Conservation (phyloP, 2,888 invertebrate species). For the Drosophila fungiperda region DNA sequence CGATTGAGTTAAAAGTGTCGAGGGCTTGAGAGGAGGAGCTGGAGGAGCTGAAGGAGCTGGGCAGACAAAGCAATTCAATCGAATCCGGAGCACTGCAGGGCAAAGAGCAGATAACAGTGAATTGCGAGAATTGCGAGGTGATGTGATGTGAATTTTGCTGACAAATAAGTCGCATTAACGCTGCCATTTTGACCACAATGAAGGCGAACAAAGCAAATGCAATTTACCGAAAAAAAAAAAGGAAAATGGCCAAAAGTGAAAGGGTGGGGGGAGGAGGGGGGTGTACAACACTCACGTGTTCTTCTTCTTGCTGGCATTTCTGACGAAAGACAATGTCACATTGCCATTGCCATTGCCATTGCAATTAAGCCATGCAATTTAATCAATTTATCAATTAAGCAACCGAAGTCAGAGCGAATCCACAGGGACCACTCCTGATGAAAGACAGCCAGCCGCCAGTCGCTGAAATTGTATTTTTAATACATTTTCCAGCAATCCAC, state of each 20-base stretch:
- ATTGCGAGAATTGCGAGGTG: not conserved
- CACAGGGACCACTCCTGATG: slow-evolving; percentile 23
- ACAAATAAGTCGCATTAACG: slow-evolving; percentile 78
- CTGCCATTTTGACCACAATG: slow-evolving; percentile 42
- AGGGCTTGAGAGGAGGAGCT: not conserved
- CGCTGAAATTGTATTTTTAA: slow-evolving; percentile 12
- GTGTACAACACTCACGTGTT: slow-evolving; percentile 40
- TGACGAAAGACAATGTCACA: slow-evolving; percentile 50
- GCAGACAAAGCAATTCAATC: slow-evolving; percentile 59
- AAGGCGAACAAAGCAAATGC: slow-evolving; percentile 61
- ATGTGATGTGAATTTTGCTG: slow-evolving; percentile 51
- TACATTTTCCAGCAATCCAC: slow-evolving; percentile 19
- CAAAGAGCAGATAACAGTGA: not conserved
- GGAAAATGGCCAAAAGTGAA: slow-evolving; percentile 45
- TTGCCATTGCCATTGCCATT: slow-evolving; percentile 46
- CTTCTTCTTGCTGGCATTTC: slow-evolving; percentile 23
- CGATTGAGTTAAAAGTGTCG: slow-evolving; percentile 24
- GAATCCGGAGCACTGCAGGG: slow-evolving; percentile 26
- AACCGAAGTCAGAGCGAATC: not conserved
- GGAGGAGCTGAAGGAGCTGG: not conserved
- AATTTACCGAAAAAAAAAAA: slow-evolving; percentile 50
- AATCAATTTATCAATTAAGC: slow-evolving; percentile 80
- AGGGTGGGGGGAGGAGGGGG: slow-evolving; percentile 22
- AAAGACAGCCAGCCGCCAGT: not conserved
- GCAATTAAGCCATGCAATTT: slow-evolving; percentile 77